These are phyloP conservation scores for Amblyopsis hoosieri DNA, from an alignment of 2,797 vertebrate genomes.

Conservation along the genomic window DNA sequence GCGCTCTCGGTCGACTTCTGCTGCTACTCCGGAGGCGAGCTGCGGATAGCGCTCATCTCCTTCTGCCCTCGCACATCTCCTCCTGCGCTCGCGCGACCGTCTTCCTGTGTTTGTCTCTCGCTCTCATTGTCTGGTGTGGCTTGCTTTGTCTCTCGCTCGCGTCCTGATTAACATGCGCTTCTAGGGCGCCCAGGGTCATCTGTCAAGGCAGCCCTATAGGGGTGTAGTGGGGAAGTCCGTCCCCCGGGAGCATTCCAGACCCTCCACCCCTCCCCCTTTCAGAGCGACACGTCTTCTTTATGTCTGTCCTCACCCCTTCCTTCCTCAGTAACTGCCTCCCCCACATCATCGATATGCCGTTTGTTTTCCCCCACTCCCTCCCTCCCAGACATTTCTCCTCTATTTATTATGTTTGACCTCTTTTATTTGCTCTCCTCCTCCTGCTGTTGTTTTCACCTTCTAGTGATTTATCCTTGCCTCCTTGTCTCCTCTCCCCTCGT, in stretches of 20 bases:
- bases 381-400: constrained; percentile 18
- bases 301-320: constrained; percentile 1
- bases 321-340: constrained; percentile 22
- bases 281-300: not conserved
- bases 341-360: constrained; percentile 31
- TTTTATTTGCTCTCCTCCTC: constrained; percentile 19
- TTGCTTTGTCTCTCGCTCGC: constrained; percentile 5
- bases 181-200: constrained; percentile 44
- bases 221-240: constrained; percentile 48
- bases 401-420: constrained; percentile 25
- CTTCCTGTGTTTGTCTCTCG: not conserved
- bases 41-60: not conserved
- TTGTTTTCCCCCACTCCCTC: constrained; percentile 37
- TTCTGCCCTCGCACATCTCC: not conserved
- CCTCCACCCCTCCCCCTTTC: not conserved
- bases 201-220: constrained; percentile 55
- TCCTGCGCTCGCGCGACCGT: not conserved
- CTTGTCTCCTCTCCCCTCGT: constrained; percentile 10
- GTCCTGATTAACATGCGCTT: constrained; percentile 68
- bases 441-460: no score
- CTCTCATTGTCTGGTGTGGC: constrained; percentile 6
- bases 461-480: not conserved
- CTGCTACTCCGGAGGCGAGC: not conserved
- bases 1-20: constrained; percentile 19
- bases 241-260: constrained; percentile 56